Conservation (phyloP, 2,797 vertebrate genomes). For the Melanotaenia pygmaea region DNA sequence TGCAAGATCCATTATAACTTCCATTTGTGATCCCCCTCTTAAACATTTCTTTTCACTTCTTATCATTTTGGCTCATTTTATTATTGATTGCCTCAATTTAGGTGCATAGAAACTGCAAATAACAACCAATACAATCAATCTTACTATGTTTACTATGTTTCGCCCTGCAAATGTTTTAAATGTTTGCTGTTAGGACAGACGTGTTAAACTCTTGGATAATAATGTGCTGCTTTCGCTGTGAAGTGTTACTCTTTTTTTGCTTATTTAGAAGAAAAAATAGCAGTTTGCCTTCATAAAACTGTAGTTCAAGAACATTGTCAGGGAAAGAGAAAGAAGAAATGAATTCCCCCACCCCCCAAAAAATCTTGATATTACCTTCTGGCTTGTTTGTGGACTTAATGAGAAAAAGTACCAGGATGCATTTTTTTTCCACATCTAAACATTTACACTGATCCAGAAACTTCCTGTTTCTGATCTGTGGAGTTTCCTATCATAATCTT, state of each 20-base stretch:
- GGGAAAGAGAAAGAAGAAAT: not conserved
- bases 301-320: not conserved
- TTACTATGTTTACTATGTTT: not conserved
- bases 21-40: not conserved
- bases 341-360: not conserved
- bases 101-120: not conserved
- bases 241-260: not conserved
- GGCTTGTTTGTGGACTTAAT: not conserved
- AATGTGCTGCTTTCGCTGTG: not conserved
- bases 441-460: not conserved
- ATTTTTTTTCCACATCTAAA: constrained; percentile 1
- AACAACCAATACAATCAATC: not conserved
- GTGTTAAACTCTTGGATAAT: not conserved
- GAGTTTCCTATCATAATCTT: not conserved
- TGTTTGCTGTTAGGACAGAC: not conserved
- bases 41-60: not conserved
- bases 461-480: constrained; percentile 8
- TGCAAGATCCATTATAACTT: not conserved
- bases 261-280: not conserved
- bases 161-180: not conserved
- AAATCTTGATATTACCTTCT: not conserved
- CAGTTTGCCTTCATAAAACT: not conserved
- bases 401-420: not conserved
- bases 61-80: not conserved
- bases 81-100: constrained; percentile 3